These are phyloP conservation scores for Takifugu flavidus DNA, from an alignment of 2,113 vertebrate species.

Conservation along the genomic window DNA sequence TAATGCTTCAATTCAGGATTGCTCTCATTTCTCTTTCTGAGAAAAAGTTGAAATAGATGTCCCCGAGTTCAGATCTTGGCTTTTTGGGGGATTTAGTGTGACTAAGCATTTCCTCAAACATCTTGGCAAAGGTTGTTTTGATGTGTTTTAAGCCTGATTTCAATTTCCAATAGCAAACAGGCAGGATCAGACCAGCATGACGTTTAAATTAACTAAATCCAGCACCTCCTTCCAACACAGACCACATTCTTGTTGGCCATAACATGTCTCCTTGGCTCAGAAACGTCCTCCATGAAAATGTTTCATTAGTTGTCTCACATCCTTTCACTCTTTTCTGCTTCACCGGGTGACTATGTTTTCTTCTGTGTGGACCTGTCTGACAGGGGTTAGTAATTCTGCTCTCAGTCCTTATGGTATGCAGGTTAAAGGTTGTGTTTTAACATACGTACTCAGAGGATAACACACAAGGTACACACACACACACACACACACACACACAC, in stretches of 20 bases:
- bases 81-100: not conserved
- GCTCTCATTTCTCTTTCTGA: slow-evolving; percentile 32
- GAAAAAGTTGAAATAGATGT: slow-evolving; percentile 14
- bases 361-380: slow-evolving; percentile 40
- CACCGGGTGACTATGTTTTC: slow-evolving; percentile 6
- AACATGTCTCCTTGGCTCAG: slow-evolving; percentile 42
- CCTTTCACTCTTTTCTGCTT: slow-evolving; percentile 19
- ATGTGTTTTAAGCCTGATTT: not conserved
- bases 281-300: slow-evolving; percentile 9
- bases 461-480: slow-evolving; percentile 6
- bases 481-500: not conserved
- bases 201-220: not conserved
- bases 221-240: slow-evolving; percentile 22
- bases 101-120: not conserved
- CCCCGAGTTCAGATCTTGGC: not conserved
- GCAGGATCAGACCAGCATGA: not conserved
- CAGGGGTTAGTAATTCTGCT: slow-evolving; percentile 22
- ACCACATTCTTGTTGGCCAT: slow-evolving; percentile 38
- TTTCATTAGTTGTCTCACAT: slow-evolving; percentile 32
- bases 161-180: not conserved
- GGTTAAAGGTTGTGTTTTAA: slow-evolving; percentile 30
- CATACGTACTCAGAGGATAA: slow-evolving; percentile 1
- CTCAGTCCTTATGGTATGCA: slow-evolving; percentile 38
- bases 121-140: not conserved
- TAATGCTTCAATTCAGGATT: slow-evolving; percentile 60